Base-by-base conservation (phyloP, 2,888 invertebrate species). In the Mesoligia furuncula region DNA sequence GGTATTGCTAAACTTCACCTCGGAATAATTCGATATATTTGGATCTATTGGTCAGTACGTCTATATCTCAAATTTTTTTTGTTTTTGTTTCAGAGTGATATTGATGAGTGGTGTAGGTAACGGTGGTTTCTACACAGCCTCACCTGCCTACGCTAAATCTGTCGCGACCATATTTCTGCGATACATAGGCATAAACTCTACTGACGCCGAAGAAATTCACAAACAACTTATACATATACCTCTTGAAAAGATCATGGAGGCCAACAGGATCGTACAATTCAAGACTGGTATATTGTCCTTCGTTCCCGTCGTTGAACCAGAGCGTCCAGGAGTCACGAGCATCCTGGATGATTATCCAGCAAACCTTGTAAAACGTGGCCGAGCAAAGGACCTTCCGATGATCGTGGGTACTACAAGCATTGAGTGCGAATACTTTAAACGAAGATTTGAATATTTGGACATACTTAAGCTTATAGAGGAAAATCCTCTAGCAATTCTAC, bases 121-220 rank as follows among this genome's bases (percentile, higher is more conserved):
- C 54, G 80, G 78, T 27, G 83, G 82, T 0, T 88, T 86, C 48
- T 90, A 84, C 69, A 87, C 83, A 57, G 36, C 85, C 1, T 90
- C 91, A 6, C 88, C 89, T 3, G 62, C 73, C 13, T 89, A 87
- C 74, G 88, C 91, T 6, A 69, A 84, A 24, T 61, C 67, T 1
- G 73, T 89, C 0, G 81, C 89, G 8, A 73, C 69, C 4, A 78
- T 71, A n/a, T 91, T 92, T 48, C 73, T 95, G 90, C 80, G 89
- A 88, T 77, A 65, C 48, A 42, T 97, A 94, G 97, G 90, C 27
- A 88, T 91, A 20, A 89, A 88, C 57, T 73, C 88, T n/a, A 89
- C 87, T 4, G 88, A 91, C 42, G 81, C 88, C 2, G 81, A 81
- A 8, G 75, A 83, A 42, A 88, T 91, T 7, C 89, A 91, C 67